Conservation (phyloP, 2,888 invertebrate genomes). For the Mythimna loreyi region DNA sequence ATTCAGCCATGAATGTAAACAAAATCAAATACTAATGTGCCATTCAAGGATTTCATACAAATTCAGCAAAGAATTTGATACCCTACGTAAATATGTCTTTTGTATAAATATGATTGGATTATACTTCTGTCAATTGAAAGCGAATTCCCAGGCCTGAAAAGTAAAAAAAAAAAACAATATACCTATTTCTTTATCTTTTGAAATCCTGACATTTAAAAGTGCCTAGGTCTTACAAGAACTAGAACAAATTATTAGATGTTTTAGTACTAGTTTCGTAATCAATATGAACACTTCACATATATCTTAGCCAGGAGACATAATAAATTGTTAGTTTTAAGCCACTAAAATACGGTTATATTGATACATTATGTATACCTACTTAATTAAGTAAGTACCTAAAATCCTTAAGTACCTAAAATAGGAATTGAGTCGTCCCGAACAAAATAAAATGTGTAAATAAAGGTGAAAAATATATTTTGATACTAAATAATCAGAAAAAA, state of each 20-base stretch:
- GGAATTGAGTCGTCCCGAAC: conserved; percentile 18
- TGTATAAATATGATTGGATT: background rate
- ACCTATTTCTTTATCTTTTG: background rate
- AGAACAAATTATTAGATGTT: background rate
- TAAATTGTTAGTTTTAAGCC: background rate
- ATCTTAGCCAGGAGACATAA: background rate
- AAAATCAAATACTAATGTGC: conserved; percentile 26
- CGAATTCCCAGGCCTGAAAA: no score
- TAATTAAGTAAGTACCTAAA: background rate
- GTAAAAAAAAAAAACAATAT: no score
- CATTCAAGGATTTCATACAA: conserved; percentile 15
- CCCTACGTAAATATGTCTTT: background rate
- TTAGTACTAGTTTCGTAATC: no score
- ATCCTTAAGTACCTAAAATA: no score
- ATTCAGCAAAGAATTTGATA: background rate
- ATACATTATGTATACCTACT: background rate
- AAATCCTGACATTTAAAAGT: background rate
- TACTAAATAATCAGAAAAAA: conserved; percentile 23
- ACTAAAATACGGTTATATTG: background rate
- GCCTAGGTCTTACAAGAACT: background rate
- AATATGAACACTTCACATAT: background rate
- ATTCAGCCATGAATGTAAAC: conserved; percentile 23
- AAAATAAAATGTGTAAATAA: conserved; percentile 44
- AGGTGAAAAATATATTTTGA: conserved; percentile 28
- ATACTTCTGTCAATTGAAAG: background rate